These are phyloP conservation scores for Dysidea cf. avara DNA, from an alignment of 37 sponge, comb jelly and placozoan species.

Conservation along the genomic window DNA sequence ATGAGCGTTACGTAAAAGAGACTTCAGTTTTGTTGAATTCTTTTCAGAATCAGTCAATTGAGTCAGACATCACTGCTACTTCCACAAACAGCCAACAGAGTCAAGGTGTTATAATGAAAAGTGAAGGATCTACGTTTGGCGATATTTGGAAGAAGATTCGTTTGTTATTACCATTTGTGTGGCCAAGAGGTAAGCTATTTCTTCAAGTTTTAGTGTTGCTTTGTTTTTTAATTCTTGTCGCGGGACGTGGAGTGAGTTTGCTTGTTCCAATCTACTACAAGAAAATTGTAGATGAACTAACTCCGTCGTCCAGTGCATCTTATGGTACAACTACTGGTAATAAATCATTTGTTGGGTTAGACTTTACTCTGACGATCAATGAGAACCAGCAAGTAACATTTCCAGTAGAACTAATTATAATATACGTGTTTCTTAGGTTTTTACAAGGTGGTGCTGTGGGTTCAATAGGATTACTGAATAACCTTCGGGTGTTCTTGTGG, in stretches of 20 bases:
- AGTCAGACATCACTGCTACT: neutral
- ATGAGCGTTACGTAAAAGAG: neutral
- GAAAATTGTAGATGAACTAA: conserved; percentile 80
- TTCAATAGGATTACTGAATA: conserved; percentile 72
- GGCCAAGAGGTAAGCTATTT: conserved; percentile 79
- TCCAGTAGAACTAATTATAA: conserved; percentile 39
- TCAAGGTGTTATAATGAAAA: conserved; percentile 12
- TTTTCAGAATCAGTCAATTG: conserved; percentile 1
- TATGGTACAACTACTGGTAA: conserved; percentile 10
- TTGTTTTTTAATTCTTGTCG: conserved; percentile 76
- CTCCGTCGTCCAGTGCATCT: conserved; percentile 1
- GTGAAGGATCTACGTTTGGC: conserved; percentile 68
- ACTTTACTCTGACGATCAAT: neutral
- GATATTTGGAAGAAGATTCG: conserved; percentile 62
- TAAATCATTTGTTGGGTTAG: conserved; percentile 7
- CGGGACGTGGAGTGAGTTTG: conserved; percentile 85
- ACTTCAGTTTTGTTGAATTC: too few relatives aligned
- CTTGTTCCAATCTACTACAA: conserved; percentile 95
- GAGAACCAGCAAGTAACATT: conserved; percentile 16
- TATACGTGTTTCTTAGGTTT: conserved; percentile 77
- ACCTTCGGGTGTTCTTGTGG: conserved; percentile 83
- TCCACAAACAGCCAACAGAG: too few relatives aligned
- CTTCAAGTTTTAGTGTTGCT: conserved; percentile 84
- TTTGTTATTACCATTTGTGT: conserved; percentile 86
- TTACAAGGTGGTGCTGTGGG: conserved; percentile 85